phyloP scores from a whole-genome alignment of 2,113 vertebrate species.

The Rhinolophus sinicus region DNA sequence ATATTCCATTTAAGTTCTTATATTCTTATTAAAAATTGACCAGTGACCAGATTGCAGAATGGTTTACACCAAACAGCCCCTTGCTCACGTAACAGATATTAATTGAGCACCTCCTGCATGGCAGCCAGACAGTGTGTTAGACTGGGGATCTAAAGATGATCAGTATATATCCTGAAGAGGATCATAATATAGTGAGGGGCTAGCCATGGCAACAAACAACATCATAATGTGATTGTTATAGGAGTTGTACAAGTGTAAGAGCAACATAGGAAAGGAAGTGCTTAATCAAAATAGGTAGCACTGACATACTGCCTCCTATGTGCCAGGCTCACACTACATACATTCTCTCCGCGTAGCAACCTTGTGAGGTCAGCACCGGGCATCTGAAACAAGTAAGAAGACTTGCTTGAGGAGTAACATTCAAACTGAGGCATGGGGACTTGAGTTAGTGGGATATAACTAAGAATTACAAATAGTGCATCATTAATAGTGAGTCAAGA shows the following conservation, averaged over 20 bases:
- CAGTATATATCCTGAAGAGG: background rate
- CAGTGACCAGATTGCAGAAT: conserved; percentile 29
- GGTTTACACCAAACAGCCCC: background rate
- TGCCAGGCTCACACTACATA: background rate
- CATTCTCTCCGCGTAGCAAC: background rate
- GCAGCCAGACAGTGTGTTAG: background rate
- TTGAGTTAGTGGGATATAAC: background rate
- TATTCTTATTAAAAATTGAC: conserved; percentile 40
- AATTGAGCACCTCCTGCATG: background rate
- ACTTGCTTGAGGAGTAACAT: background rate
- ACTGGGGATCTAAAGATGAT: background rate
- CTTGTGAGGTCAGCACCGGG: background rate
- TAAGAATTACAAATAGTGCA: background rate
- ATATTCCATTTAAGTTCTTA: conserved; percentile 39
- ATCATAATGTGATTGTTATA: background rate
- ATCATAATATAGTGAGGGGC: background rate
- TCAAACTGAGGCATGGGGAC: conserved; percentile 1
- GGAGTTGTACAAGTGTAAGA: background rate
- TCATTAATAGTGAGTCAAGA: background rate
- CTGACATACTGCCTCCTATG: background rate
- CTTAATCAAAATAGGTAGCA: background rate
- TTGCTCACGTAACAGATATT: background rate
- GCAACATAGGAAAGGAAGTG: background rate
- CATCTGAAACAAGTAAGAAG: background rate
- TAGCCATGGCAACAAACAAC: background rate